These are phyloP conservation scores for Drosophila koepferae DNA, from an alignment of 2,888 invertebrate genomes.

Conservation along the genomic window DNA sequence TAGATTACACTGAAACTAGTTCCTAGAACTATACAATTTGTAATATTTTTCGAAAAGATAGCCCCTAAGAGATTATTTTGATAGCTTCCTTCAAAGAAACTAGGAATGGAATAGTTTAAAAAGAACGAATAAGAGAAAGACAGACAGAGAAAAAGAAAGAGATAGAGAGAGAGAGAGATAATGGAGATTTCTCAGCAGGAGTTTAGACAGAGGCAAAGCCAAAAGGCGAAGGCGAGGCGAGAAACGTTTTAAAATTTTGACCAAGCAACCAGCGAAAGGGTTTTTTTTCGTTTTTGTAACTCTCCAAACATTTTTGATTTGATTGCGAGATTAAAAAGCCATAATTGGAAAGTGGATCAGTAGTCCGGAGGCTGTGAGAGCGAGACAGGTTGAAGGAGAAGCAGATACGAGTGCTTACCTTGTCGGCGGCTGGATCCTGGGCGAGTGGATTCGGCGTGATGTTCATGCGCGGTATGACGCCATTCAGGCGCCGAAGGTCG, in stretches of 20 bases:
- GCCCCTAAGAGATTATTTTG: not conserved
- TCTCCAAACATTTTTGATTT: constrained; percentile 1
- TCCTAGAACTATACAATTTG: not conserved
- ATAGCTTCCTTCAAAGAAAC: not conserved
- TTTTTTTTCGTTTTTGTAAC: constrained; percentile 20
- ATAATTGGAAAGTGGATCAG: constrained; percentile 19
- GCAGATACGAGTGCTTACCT: constrained; percentile 63
- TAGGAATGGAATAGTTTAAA: not conserved
- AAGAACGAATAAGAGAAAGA: not conserved
- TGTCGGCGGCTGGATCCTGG: constrained; percentile 82
- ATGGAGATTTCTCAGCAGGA: not conserved
- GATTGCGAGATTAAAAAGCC: constrained; percentile 23
- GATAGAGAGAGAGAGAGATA: not conserved
- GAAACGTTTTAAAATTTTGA: constrained; percentile 70
- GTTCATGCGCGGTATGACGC: constrained; percentile 84
- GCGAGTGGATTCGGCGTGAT: constrained; percentile 85
- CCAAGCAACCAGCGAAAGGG: constrained; percentile 80
- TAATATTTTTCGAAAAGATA: too few species aligned
- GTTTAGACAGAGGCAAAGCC: constrained; percentile 5
- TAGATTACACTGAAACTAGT: not conserved
- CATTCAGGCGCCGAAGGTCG: constrained; percentile 82
- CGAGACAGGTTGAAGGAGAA: not conserved
- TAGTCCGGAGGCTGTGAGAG: not conserved
- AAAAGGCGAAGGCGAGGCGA: constrained; percentile 21
- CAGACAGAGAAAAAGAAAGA: not conserved